phyloP scores from a whole-genome alignment of 2,797 vertebrate genomes.

The Hyperoplus immaculatus region DNA sequence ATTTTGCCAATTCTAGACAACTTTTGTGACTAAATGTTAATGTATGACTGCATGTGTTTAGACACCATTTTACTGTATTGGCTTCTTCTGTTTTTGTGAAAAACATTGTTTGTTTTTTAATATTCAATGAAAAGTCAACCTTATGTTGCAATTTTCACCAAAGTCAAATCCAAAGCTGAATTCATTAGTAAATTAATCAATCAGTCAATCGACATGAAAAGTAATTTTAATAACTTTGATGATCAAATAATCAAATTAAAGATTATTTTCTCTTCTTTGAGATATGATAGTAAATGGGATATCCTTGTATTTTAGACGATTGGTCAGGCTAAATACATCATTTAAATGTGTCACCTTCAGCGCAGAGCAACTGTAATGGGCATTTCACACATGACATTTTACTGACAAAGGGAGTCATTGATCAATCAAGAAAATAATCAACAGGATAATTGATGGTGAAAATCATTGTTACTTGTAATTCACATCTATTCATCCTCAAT shows the following conservation, averaged over 20 bases:
- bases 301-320: background rate
- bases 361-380: background rate
- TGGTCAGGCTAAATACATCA: background rate
- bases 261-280: background rate
- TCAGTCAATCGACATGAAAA: background rate
- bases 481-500: conserved; percentile 2
- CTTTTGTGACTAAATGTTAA: background rate
- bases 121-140: background rate
- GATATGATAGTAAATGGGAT: background rate
- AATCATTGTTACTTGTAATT: background rate
- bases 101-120: background rate
- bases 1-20: background rate
- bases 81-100: background rate
- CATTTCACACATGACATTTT: conserved; percentile 5
- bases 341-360: background rate
- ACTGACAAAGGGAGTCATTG: background rate
- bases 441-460: background rate
- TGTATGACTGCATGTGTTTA: background rate
- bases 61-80: background rate
- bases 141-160: background rate
- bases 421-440: background rate
- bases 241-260: background rate
- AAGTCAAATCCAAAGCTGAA: background rate
- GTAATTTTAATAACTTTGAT: background rate
- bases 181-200: background rate